These are phyloP conservation scores for Anser brachyrhynchus DNA, from an alignment of 2,113 vertebrate genomes.

Conservation along the genomic window DNA sequence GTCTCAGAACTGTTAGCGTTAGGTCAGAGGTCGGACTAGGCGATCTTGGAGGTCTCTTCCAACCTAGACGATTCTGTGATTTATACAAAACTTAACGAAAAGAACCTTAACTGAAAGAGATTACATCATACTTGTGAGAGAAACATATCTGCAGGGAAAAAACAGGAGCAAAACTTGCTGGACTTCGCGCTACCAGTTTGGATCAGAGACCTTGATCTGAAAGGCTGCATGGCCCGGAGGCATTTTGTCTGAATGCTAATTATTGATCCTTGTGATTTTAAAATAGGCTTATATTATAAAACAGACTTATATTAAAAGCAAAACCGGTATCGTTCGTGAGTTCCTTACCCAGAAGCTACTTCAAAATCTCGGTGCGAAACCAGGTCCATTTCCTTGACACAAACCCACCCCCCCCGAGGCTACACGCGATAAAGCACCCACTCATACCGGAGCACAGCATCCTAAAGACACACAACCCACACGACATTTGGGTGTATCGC, in stretches of 20 bases:
- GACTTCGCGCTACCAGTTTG: background rate
- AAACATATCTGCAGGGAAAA: background rate
- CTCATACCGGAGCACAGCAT: too few relatives aligned
- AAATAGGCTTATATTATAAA: background rate
- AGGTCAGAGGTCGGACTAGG: too few relatives aligned
- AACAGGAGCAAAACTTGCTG: background rate
- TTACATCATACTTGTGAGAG: background rate
- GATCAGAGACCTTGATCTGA: background rate
- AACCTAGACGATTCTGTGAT: too few relatives aligned
- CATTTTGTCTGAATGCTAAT: background rate
- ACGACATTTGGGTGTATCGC: too few relatives aligned
- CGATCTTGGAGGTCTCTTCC: too few relatives aligned
- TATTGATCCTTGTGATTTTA: background rate
- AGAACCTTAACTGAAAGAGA: background rate
- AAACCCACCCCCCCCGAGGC: too few relatives aligned
- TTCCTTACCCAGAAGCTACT: background rate
- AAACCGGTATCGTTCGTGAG: background rate
- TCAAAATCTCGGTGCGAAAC: background rate
- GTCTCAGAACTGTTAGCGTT: background rate
- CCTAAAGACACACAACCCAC: too few relatives aligned
- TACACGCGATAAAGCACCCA: too few relatives aligned
- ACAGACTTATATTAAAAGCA: background rate
- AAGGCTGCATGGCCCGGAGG: background rate
- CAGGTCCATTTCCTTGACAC: too few relatives aligned
- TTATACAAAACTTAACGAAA: background rate